Conservation (phyloP, 2,113 vertebrate genomes). For the Zosterops pallidus region DNA sequence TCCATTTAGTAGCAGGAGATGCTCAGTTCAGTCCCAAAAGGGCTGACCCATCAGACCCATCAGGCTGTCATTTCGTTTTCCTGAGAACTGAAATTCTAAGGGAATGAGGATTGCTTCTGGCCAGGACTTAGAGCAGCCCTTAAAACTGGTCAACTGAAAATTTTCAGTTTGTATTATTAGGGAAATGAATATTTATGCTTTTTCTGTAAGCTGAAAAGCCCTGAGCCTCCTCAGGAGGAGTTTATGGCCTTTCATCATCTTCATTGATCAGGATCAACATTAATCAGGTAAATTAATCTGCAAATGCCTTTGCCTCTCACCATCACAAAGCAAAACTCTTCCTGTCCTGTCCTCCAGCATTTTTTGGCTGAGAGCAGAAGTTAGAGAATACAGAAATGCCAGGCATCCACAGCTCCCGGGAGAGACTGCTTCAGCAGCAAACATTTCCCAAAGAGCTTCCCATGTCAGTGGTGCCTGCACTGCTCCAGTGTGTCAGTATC, state of each 20-base stretch:
- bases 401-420: neutral
- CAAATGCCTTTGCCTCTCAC: neutral
- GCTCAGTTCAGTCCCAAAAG: neutral
- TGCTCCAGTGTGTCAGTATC: neutral
- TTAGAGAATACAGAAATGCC: neutral
- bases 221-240: neutral
- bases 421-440: neutral
- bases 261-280: constrained; percentile 5
- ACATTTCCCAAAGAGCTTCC: neutral
- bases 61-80: neutral
- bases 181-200: neutral
- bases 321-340: neutral
- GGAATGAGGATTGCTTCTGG: neutral
- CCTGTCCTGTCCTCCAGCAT: neutral
- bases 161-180: neutral
- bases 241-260: constrained; percentile 42
- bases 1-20: fast-evolving
- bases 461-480: fast-evolving
- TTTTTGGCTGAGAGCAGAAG: neutral
- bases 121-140: neutral
- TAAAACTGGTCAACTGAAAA: neutral
- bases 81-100: neutral
- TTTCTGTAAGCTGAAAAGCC: constrained; percentile 8
- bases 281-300: constrained; percentile 39
- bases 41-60: neutral